Evolutionary conservation across 2,113 vertebrate genomes (phyloP).

Genomic region (Pagrus major): DNA sequence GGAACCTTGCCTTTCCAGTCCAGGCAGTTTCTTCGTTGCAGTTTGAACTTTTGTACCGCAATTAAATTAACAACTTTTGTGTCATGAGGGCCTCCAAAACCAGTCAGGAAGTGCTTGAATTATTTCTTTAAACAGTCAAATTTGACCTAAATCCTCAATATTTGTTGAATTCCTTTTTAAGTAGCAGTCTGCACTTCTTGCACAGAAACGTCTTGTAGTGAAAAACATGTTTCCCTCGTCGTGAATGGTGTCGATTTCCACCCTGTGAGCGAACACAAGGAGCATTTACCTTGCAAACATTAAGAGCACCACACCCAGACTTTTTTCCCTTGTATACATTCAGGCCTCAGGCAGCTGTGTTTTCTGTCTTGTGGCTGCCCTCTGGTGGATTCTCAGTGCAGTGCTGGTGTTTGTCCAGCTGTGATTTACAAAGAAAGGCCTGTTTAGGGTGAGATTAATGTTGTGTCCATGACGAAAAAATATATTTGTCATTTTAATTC

Average conservation of each 20-base stretch:
- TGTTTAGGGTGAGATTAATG: not conserved
- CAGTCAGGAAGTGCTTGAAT: not conserved
- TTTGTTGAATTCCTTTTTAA: not conserved
- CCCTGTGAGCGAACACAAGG: conserved; percentile 36
- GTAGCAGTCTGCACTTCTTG: not conserved
- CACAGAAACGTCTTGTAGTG: not conserved
- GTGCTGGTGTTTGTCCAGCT: conserved; percentile 10
- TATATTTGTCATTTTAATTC: not conserved
- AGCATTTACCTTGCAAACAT: conserved; percentile 69
- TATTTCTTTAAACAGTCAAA: not conserved
- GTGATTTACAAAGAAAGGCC: conserved; percentile 20
- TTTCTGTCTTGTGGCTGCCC: conserved; percentile 48
- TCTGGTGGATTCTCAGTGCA: conserved; percentile 56
- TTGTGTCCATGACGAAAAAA: not conserved
- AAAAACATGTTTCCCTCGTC: not conserved
- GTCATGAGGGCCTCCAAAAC: not conserved
- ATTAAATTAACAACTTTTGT: not conserved
- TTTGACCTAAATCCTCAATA: not conserved
- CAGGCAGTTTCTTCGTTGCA: not conserved
- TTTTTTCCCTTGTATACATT: conserved; percentile 26
- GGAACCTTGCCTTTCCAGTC: conserved; percentile 37
- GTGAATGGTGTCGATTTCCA: not conserved
- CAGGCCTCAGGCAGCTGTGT: not conserved
- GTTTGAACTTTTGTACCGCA: not conserved
- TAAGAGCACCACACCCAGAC: conserved; percentile 68